Base-by-base conservation (phyloP, 1,140 invertebrate species). In the Andricus grossulariae region DNA sequence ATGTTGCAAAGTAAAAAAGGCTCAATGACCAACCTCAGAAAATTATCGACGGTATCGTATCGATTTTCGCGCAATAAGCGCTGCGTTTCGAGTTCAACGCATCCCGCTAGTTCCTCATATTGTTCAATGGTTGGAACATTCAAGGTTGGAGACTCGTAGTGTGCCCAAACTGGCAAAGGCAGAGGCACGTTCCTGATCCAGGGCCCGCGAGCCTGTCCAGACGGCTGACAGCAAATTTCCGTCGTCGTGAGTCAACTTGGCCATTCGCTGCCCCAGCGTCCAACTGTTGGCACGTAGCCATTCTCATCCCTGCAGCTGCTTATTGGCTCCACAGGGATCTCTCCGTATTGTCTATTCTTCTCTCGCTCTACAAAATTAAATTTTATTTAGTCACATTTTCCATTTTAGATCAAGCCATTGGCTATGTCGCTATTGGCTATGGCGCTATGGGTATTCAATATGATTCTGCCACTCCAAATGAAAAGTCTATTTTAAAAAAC, bases 21-120 rank as follows among this genome's bases (percentile, higher is more conserved):
- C 8, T 45, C 60, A 39, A 50, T 76, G 52, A 19, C 11, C 45
- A 74, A 94, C 93, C 91, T 93, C 52, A 97, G 89, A 89, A 97
- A 97, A 87, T 97, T 97, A 86, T 94, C 95, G 80, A 97, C 94
- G 50, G 96, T 97, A 91, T 97, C 96, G 89, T 98, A 98, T 89
- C 95, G 91, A 92, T 97, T 93, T 83, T 94, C 94, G 82, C 95
- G 94, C 83, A 97, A 92, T 84, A 97, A 92, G 72, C 94, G 94
- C 86, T 96, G 95, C 77, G 97, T 93, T 82, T 94, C 93, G 73
- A 94, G 92, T 91, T 97, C 96, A 87, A 97, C 94, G 78, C 93
- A 92, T 45, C 94, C 93, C 82, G 95, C 95, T 83, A 97, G 92
- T 85, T 95, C 93, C 92, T 97, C 95, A 91, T 97, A 97, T 78